Evolutionary conservation across 2,888 invertebrate genomes (phyloP).

Genomic region (Spicauda simplicius): DNA sequence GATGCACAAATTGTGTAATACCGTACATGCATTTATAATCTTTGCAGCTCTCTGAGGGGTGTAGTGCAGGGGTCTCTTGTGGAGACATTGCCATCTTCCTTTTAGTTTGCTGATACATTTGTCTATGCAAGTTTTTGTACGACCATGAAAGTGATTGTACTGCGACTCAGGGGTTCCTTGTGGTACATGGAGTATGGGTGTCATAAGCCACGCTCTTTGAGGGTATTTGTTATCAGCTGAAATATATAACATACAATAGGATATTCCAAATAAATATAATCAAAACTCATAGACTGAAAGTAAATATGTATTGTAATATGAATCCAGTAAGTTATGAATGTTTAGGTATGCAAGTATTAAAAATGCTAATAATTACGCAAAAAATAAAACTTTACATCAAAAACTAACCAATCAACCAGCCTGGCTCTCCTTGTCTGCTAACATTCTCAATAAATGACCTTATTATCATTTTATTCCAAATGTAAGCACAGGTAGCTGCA

Average conservation of each 20-base stretch:
- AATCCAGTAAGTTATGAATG: too few species aligned
- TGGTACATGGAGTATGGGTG: conserved; percentile 57
- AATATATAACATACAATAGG: too few species aligned
- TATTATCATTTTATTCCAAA: conserved; percentile 65
- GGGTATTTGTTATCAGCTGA: conserved; percentile 61
- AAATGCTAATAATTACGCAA: too few species aligned
- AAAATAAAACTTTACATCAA: too few species aligned
- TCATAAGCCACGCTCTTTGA: conserved; percentile 66
- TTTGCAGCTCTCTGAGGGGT: conserved; percentile 63
- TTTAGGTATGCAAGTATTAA: too few species aligned
- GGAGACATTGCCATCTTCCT: conserved; percentile 61
- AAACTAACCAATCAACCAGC: conserved; percentile 60
- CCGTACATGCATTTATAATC: conserved; percentile 66
- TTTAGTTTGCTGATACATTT: conserved; percentile 60
- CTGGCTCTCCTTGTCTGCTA: conserved; percentile 59
- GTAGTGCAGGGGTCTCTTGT: conserved; percentile 62
- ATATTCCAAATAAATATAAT: too few species aligned
- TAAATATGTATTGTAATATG: background rate
- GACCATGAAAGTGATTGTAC: conserved; percentile 62
- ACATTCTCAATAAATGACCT: conserved; percentile 55
- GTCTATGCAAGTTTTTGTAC: conserved; percentile 59
- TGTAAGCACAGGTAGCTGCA: conserved; percentile 54
- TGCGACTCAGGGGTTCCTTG: conserved; percentile 65
- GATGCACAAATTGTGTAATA: conserved; percentile 61
- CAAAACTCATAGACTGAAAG: background rate